A percentile compares a stretch with the other conserved stretches of the same genome.
Evolutionary conservation across 2,888 invertebrate genomes (phyloP).

Genomic region (Anaspis maculata): DNA sequence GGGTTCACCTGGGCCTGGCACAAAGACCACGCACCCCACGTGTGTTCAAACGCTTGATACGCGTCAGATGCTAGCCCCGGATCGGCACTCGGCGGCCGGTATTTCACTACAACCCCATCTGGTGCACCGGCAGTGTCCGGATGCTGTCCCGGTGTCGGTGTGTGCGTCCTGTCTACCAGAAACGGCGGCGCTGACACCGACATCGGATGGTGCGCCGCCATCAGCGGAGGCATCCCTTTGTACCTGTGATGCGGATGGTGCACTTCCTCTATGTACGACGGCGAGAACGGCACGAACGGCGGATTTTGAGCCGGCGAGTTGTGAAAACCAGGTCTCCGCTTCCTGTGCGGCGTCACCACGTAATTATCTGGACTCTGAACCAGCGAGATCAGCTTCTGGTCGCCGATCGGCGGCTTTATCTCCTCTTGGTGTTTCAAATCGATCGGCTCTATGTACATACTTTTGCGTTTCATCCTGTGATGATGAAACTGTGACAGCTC

Average conservation of each 20-base stretch:
- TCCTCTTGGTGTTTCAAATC: slow-evolving; percentile 67
- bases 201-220: slow-evolving; percentile 58
- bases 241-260: slow-evolving; percentile 54
- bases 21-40: slow-evolving; percentile 59
- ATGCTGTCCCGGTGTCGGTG: slow-evolving; percentile 47
- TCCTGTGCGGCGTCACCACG: slow-evolving; percentile 80
- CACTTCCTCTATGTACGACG: slow-evolving; percentile 64
- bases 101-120: slow-evolving; percentile 49
- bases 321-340: slow-evolving; percentile 78
- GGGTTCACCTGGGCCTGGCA: slow-evolving; percentile 58
- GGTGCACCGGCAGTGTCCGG: slow-evolving; percentile 42
- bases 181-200: slow-evolving; percentile 70
- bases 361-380: slow-evolving; percentile 72
- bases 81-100: slow-evolving; percentile 64
- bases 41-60: slow-evolving; percentile 41
- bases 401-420: slow-evolving; percentile 53
- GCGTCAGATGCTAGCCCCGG: slow-evolving; percentile 46
- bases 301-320: slow-evolving; percentile 82
- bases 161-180: slow-evolving; percentile 53
- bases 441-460: slow-evolving; percentile 57
- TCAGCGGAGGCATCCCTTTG: slow-evolving; percentile 47
- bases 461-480: slow-evolving; percentile 50
- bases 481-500: slow-evolving; percentile 43
- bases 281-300: slow-evolving; percentile 76
- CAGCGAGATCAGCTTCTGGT: slow-evolving; percentile 59